These are phyloP conservation scores for Coelopa pilipes DNA, from an alignment of 2,888 invertebrate genomes.

Conservation along the genomic window DNA sequence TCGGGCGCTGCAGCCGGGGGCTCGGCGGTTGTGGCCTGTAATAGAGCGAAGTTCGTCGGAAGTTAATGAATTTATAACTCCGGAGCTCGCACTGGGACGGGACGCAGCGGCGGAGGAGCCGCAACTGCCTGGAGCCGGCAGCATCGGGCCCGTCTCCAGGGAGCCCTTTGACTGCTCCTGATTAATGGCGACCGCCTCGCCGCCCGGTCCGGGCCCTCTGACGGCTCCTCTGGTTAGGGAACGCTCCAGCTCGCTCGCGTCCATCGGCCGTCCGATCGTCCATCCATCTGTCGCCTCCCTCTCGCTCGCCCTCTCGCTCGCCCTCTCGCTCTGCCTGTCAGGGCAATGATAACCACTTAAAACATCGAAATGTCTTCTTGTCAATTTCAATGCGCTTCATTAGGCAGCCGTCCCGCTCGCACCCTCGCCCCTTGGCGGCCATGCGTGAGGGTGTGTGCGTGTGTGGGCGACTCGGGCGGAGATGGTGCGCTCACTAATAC, in stretches of 20 bases:
- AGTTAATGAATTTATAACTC: not conserved
- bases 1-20: not conserved
- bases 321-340: conserved; percentile 2
- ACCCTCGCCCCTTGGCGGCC: not conserved
- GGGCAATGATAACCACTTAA: conserved; percentile 34
- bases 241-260: too few species aligned
- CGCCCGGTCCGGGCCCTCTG: too few species aligned
- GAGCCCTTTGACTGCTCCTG: too few species aligned
- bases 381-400: conserved; percentile 30
- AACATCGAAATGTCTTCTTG: conserved; percentile 34
- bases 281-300: not conserved
- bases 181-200: too few species aligned
- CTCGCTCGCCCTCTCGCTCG: not conserved
- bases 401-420: conserved; percentile 3
- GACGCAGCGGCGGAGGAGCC: too few species aligned
- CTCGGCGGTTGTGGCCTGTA: not conserved
- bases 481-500: conserved; percentile 6
- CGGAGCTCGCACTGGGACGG: too few species aligned
- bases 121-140: too few species aligned
- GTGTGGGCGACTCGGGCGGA: not conserved
- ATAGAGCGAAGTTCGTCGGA: not conserved
- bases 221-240: too few species aligned
- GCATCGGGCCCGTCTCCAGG: too few species aligned
- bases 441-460: not conserved
- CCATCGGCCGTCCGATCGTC: too few species aligned